Evolutionary conservation across 92 coral and sea anemone genomes (phyloP).

Genomic region (Palythoa grandis): DNA sequence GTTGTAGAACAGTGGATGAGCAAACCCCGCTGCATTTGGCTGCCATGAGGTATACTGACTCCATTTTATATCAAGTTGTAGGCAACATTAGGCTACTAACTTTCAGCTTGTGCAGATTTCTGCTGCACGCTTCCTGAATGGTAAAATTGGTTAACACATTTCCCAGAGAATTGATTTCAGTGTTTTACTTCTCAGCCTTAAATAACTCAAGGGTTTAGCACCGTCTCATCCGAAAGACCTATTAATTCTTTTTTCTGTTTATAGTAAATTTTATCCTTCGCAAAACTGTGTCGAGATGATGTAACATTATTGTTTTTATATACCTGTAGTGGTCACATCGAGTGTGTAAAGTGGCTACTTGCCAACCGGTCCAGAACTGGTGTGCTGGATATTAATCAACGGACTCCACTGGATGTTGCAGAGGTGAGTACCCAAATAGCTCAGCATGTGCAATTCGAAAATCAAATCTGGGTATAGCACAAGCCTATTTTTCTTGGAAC

Average conservation of each 20-base stretch:
- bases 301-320: neutral
- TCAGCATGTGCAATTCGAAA: too few relatives aligned
- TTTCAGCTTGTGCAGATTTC: neutral
- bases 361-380: constrained; percentile 59
- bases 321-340: constrained; percentile 56
- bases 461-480: too few relatives aligned
- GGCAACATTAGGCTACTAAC: too few relatives aligned
- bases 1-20: constrained; percentile 86
- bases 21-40: constrained; percentile 95
- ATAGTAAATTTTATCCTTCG: too few relatives aligned
- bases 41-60: constrained; percentile 82
- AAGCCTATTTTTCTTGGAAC: too few relatives aligned
- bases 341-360: constrained; percentile 66
- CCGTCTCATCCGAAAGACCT: too few relatives aligned
- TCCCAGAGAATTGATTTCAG: too few relatives aligned
- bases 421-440: constrained; percentile 31
- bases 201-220: too few relatives aligned
- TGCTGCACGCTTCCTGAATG: neutral
- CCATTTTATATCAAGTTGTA: neutral
- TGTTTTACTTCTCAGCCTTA: too few relatives aligned
- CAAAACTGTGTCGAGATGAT: too few relatives aligned
- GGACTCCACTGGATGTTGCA: constrained; percentile 56
- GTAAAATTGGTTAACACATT: neutral
- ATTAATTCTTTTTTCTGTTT: neutral
- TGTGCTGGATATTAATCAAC: constrained; percentile 53